Conservation (phyloP, 2,888 invertebrate species). For the Acrocyrtus sp. region DNA sequence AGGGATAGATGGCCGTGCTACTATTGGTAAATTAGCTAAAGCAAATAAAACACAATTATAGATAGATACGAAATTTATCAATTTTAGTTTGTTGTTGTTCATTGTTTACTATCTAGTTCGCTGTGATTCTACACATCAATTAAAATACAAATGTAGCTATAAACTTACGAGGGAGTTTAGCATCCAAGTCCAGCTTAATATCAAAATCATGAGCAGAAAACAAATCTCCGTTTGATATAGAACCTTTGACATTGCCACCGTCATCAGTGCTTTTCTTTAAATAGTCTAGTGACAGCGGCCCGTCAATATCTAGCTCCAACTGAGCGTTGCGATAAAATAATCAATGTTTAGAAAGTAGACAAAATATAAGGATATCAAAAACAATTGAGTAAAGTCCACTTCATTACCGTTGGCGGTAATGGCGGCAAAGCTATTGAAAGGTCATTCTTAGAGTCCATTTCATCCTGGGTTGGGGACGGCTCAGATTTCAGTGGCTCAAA, state of each 20-base stretch:
- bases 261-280: not conserved
- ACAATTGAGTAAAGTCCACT: not conserved
- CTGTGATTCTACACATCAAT: not conserved
- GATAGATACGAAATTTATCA: no score
- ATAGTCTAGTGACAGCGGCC: slow-evolving; percentile 4
- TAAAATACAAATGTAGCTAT: not conserved
- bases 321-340: no score
- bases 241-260: slow-evolving; percentile 53
- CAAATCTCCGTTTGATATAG: slow-evolving; percentile 69
- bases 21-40: slow-evolving; percentile 76
- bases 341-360: no score
- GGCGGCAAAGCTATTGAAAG: slow-evolving; percentile 5
- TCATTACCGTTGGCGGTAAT: slow-evolving; percentile 26
- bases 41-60: slow-evolving; percentile 64
- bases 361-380: no score
- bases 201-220: slow-evolving; percentile 91
- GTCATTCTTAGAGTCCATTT: slow-evolving; percentile 22
- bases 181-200: slow-evolving; percentile 90
- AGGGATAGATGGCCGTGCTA: slow-evolving; percentile 77
- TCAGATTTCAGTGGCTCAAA: not conserved
- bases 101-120: not conserved
- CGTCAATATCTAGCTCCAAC: slow-evolving; percentile 2
- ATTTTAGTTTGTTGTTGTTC: no score
- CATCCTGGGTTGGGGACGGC: not conserved
- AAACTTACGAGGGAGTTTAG: slow-evolving; percentile 74